Evolutionary conservation across 2,797 vertebrate species (phyloP), one percentile per base, ranked within the genome.

Genomic region (Bufotes viridis): DNA sequence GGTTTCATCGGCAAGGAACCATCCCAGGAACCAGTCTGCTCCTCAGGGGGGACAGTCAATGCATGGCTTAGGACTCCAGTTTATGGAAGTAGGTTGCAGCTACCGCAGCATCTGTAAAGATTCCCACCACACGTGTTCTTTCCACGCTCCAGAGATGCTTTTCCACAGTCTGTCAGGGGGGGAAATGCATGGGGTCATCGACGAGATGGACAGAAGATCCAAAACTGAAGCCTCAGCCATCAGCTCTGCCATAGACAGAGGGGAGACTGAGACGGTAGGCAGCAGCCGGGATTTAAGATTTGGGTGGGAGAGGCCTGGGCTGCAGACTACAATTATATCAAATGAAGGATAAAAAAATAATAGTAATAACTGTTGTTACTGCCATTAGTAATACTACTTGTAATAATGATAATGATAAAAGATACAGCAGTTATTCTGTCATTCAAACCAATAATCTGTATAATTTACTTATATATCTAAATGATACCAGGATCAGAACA

Each of bases 221-320:
- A 99, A 99, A 94, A 97, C 94, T 93, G 97, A 99, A 93, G 97
- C 97, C 89, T 95, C 96, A 74, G 96, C 97, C 93, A 98, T 99
- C 97, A 98, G 98, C 95, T 99, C 98, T 88, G 96, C 97, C 92
- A 99, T 99, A 95, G 97, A 99, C 94, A 98, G 98, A 95, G 98
- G 97, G 91, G 98, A 99, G 90, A 97, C 96, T 29, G 97, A 99
- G 92, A 97, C 97, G 97, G 98, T 99, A 99, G 94, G 97, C 93
- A 84, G 88, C 90, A 90, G 87, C 88, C 88, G 78, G 90, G 57
- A 49, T 63, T 34, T 5, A 13, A 49, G 22, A 10, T 34, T 22
- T 13, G 53, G 67, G 55, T 53, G 57, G 70, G 24, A 55, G 60
- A 69, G 42, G 34, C 74, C 34, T 14, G 24, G 80, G 61, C 61